Evolutionary conservation across 2,797 vertebrate genomes (phyloP).

Genomic region (Coracias cyanogaster): DNA sequence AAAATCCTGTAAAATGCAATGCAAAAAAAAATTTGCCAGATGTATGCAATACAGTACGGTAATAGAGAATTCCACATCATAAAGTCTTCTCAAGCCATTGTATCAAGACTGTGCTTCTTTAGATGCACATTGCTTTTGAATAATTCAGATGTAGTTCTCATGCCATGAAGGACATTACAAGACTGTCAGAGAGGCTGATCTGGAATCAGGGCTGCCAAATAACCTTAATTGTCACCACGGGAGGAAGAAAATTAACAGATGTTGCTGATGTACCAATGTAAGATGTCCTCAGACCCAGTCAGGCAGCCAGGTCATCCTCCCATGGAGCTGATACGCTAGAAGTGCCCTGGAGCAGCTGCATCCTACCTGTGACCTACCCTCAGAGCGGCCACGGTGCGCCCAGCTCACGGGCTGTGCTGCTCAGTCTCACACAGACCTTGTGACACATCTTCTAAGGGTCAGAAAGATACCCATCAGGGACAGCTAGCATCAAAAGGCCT

Average conservation of each 20-base stretch:
- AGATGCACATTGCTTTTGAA: background rate
- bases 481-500: background rate
- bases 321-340: background rate
- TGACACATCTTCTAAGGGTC: background rate
- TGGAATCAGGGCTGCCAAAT: constrained; percentile 14
- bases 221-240: background rate
- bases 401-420: background rate
- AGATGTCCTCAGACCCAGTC: background rate
- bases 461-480: background rate
- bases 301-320: background rate
- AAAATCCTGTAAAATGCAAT: background rate
- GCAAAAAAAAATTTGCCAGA: background rate
- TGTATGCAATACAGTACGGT: accelerated
- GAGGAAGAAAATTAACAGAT: constrained; percentile 42
- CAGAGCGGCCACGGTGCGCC: accelerated
- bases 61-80: background rate
- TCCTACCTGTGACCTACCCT: background rate
- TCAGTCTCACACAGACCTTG: background rate
- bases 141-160: constrained; percentile 12
- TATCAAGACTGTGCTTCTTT: background rate
- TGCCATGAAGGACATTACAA: background rate
- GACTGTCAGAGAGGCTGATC: background rate
- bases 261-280: background rate
- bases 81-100: background rate
- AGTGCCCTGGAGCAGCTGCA: background rate